Percentiles rank a stretch among this genome's conserved stretches.
phyloP scores from a whole-genome alignment of 2,113 vertebrate species.

The Epinephelus cyanopodus region DNA sequence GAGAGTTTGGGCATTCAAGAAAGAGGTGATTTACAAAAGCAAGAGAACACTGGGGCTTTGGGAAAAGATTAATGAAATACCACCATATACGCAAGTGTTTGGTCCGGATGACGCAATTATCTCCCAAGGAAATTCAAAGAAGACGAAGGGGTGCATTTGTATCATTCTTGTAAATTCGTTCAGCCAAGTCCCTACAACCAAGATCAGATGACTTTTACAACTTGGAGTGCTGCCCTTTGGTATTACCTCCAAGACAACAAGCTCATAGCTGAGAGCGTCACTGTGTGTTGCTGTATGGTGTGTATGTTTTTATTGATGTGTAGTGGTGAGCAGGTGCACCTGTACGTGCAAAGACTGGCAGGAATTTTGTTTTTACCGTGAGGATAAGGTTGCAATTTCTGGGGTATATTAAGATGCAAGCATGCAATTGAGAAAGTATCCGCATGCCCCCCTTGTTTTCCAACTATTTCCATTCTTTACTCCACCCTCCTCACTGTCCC shows the following conservation, averaged over 20 bases:
- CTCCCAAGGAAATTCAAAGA: constrained; percentile 29
- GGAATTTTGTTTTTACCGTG: constrained; percentile 26
- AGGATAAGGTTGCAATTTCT: neutral
- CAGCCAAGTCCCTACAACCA: constrained; percentile 36
- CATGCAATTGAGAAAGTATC: constrained; percentile 11
- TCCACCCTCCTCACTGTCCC: constrained; percentile 47
- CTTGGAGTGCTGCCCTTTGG: constrained; percentile 14
- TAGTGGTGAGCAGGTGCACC: constrained; percentile 51
- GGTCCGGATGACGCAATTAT: constrained; percentile 41
- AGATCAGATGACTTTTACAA: constrained; percentile 38
- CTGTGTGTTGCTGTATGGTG: neutral
- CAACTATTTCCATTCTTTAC: constrained; percentile 32
- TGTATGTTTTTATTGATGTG: constrained; percentile 4
- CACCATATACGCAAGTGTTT: constrained; percentile 23
- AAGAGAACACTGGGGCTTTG: constrained; percentile 24
- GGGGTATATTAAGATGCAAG: neutral
- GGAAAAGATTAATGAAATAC: constrained; percentile 26
- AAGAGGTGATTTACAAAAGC: constrained; percentile 49
- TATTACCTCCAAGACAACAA: constrained; percentile 12
- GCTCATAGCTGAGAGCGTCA: neutral
- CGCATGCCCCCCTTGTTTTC: neutral
- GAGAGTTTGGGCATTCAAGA: constrained; percentile 6
- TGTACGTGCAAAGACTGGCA: neutral
- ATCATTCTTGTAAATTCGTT: constrained; percentile 19
- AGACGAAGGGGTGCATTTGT: neutral